Percentiles rank a stretch among this genome's conserved stretches.
Evolutionary conservation across 64 coral and sea anemone species (phyloP).

Genomic region (Orbicella faveolata): DNA sequence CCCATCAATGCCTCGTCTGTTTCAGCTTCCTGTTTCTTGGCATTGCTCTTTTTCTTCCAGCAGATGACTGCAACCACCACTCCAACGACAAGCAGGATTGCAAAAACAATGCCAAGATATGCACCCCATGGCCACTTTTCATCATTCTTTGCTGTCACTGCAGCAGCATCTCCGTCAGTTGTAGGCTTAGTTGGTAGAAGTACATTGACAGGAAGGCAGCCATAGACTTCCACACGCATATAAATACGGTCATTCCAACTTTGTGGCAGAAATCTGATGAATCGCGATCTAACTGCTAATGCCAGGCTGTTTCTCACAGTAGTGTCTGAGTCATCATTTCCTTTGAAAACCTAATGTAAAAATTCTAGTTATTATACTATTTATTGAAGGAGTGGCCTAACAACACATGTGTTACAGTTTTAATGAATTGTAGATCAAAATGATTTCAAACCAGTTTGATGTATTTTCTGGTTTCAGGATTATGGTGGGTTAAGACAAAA

Average conservation of each 20-base stretch:
- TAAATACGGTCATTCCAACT: conserved; percentile 10
- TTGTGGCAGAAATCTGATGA: conserved; percentile 30
- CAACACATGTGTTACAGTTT: too few relatives aligned
- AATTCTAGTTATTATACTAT: background rate
- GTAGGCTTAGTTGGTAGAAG: background rate
- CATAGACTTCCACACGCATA: conserved; percentile 52
- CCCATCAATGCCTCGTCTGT: conserved; percentile 10
- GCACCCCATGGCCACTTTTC: conserved; percentile 36
- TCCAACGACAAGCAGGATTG: conserved; percentile 19
- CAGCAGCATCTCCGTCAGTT: background rate
- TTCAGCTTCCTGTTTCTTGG: background rate
- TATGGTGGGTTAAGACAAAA: too few relatives aligned
- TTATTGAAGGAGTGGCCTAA: too few relatives aligned
- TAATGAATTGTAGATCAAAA: too few relatives aligned
- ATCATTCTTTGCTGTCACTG: background rate
- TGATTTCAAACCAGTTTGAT: too few relatives aligned
- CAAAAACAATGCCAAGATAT: conserved; percentile 41
- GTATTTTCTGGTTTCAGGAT: too few relatives aligned
- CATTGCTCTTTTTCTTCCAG: conserved; percentile 43
- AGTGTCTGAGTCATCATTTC: conserved; percentile 29
- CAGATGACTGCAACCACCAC: conserved; percentile 25
- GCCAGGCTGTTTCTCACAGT: conserved; percentile 18
- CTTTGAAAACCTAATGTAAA: conserved; percentile 36
- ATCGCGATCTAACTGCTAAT: background rate
- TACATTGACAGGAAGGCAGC: background rate